These are phyloP conservation scores for Pollachius pollachius DNA, from an alignment of 2,113 vertebrate species.

Conservation along the genomic window DNA sequence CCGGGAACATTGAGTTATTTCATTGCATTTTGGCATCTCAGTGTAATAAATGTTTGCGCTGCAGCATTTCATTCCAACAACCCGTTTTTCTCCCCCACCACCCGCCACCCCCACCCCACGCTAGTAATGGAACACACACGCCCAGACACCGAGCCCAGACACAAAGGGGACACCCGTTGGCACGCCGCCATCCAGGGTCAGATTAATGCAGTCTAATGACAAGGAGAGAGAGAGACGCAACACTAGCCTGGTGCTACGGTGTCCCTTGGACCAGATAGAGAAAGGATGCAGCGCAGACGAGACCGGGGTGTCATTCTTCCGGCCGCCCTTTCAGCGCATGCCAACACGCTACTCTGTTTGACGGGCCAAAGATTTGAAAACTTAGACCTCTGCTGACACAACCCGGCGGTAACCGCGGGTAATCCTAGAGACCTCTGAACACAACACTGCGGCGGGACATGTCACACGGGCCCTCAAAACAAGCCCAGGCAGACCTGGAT, in stretches of 20 bases:
- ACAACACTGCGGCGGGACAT: no score
- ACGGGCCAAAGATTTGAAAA: no score
- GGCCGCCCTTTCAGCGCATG: no score
- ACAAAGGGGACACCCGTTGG: slow-evolving; percentile 8
- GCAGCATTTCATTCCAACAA: slow-evolving; percentile 2
- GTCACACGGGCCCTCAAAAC: no score
- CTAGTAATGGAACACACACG: background rate
- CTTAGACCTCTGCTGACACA: no score
- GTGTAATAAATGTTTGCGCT: slow-evolving; percentile 32
- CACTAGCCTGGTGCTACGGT: slow-evolving; percentile 28
- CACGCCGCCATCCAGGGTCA: slow-evolving; percentile 22
- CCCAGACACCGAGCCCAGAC: slow-evolving; percentile 18
- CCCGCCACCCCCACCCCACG: slow-evolving; percentile 1
- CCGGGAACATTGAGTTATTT: no score
- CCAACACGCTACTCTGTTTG: no score
- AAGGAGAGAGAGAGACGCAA: background rate
- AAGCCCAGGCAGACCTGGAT: no score
- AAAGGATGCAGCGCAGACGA: background rate
- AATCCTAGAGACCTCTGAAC: no score
- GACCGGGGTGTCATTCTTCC: background rate
- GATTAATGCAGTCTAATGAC: slow-evolving; percentile 35
- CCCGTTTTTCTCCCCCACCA: background rate
- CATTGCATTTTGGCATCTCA: background rate
- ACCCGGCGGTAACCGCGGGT: no score
- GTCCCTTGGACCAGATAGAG: slow-evolving; percentile 6